Percentiles rank a stretch among this genome's conserved stretches.
Conservation (phyloP, 2,888 invertebrate genomes). For the Plusia festucae region DNA sequence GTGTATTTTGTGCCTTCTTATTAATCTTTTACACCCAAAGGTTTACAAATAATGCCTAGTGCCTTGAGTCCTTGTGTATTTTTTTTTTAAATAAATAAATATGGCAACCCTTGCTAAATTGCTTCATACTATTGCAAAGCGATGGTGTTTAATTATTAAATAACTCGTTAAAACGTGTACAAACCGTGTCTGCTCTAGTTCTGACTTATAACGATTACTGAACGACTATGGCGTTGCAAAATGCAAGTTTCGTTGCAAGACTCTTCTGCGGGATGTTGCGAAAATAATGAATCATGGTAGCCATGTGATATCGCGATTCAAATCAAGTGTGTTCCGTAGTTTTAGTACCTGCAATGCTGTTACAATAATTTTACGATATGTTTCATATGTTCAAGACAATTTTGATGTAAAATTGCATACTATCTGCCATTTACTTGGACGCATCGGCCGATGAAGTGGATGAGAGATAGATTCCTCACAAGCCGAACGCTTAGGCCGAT, state of each 20-base stretch:
- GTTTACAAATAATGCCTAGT: no score
- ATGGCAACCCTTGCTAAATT: not conserved
- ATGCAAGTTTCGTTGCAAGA: conserved; percentile 8
- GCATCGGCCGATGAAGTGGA: no score
- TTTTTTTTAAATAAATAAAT: not conserved
- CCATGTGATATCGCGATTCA: conserved; percentile 20
- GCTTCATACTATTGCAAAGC: not conserved
- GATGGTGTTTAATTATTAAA: not conserved
- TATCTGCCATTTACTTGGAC: no score
- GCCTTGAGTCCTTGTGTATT: no score
- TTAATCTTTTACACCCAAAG: no score
- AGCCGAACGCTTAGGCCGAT: no score
- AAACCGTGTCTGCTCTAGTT: conserved; percentile 18
- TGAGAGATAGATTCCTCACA: no score
- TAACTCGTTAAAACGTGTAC: not conserved
- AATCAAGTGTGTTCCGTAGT: not conserved
- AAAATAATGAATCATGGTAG: conserved; percentile 27
- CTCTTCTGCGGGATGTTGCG: conserved; percentile 30
- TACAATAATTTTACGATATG: no score
- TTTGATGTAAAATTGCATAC: no score
- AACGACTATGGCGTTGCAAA: conserved; percentile 19
- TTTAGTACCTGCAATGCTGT: not conserved
- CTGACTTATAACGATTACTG: conserved; percentile 7
- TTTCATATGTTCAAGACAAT: no score
- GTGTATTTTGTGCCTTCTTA: no score